These are phyloP conservation scores for Caenorhabditis virilis DNA, from an alignment of 2,888 invertebrate genomes.

Conservation along the genomic window DNA sequence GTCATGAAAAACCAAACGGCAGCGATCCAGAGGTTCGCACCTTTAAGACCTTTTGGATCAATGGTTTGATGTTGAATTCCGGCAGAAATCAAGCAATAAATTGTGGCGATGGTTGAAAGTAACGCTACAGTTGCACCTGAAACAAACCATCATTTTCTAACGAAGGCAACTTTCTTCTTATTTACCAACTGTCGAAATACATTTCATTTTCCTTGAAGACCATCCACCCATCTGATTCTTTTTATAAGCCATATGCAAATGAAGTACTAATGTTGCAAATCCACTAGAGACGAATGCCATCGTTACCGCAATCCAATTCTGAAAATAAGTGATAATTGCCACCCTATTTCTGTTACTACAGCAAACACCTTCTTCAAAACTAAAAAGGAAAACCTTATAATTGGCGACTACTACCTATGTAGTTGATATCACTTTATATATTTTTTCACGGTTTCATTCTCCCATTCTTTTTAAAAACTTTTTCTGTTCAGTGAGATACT, in stretches of 20 bases:
- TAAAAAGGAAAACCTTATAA: no score
- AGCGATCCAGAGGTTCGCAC: constrained; percentile 63
- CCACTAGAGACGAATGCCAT: constrained; percentile 59
- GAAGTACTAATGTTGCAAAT: constrained; percentile 57
- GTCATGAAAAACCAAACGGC: constrained; percentile 67
- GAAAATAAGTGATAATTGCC: constrained; percentile 10
- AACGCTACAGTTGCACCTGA: constrained; percentile 43
- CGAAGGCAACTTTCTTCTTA: neutral
- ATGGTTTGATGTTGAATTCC: constrained; percentile 57
- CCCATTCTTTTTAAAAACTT: no score
- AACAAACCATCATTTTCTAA: constrained; percentile 5
- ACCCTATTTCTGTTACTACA: no score
- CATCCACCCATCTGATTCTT: constrained; percentile 58
- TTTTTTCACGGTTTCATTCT: no score
- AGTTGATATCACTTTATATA: no score
- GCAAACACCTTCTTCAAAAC: no score
- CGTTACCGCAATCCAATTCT: constrained; percentile 61
- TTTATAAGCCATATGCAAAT: constrained; percentile 61
- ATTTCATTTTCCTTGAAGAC: constrained; percentile 40
- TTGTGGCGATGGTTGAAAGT: constrained; percentile 55
- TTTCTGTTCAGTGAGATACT: no score
- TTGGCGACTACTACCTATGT: no score
- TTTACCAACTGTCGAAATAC: constrained; percentile 51
- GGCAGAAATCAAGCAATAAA: constrained; percentile 54
- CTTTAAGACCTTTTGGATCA: constrained; percentile 49